These are phyloP conservation scores for Megalops cyprinoides DNA, from an alignment of 2,797 vertebrate species.

Conservation along the genomic window DNA sequence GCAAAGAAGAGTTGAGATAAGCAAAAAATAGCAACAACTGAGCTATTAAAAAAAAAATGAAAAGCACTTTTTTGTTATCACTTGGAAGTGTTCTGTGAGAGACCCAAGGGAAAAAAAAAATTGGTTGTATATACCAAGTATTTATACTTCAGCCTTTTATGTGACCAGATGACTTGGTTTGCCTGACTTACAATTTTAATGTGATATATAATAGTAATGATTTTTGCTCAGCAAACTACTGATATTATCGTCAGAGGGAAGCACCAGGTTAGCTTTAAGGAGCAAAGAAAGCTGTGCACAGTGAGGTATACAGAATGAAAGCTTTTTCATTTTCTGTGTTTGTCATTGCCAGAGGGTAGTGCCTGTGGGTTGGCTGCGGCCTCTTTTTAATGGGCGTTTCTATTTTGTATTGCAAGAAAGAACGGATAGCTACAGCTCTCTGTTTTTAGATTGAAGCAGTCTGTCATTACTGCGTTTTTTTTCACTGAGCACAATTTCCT, in stretches of 20 bases:
- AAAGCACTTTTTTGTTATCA: too few species aligned
- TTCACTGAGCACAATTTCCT: slow-evolving; percentile 26
- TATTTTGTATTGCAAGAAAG: slow-evolving; percentile 38
- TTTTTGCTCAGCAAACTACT: neutral
- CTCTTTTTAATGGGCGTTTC: slow-evolving; percentile 24
- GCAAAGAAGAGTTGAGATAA: slow-evolving; percentile 33
- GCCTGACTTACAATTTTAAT: neutral
- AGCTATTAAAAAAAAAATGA: too few species aligned
- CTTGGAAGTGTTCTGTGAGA: too few species aligned
- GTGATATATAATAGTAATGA: neutral
- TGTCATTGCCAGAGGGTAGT: slow-evolving; percentile 17
- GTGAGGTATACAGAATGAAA: neutral
- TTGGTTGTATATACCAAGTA: neutral
- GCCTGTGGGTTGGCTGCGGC: slow-evolving; percentile 33
- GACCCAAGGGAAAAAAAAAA: neutral
- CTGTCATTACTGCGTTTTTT: slow-evolving; percentile 65
- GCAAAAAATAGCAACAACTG: too few species aligned
- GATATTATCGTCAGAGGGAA: neutral
- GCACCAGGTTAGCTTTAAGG: slow-evolving; percentile 3
- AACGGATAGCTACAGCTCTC: slow-evolving; percentile 66
- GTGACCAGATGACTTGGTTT: neutral
- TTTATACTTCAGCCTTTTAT: too few species aligned
- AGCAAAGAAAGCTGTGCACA: neutral
- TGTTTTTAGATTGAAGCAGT: slow-evolving; percentile 41
- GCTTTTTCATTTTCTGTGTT: slow-evolving; percentile 13